A percentile compares a stretch with the other conserved stretches of the same genome.
These are phyloP conservation scores for Cryptoprocta ferox DNA, from an alignment of 2,797 vertebrate species.

Conservation along the genomic window DNA sequence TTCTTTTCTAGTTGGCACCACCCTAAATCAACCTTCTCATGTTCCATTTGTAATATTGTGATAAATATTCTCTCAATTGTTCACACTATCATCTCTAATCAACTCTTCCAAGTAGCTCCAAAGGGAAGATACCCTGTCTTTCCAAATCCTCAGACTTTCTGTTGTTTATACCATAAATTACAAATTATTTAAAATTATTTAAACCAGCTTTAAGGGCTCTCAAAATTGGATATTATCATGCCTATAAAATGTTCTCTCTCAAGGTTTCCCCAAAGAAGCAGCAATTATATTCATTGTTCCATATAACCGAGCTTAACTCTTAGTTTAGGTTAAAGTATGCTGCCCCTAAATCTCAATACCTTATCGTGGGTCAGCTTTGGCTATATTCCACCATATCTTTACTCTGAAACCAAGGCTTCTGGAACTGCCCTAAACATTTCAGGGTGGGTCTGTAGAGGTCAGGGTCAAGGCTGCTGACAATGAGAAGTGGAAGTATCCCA, in stretches of 20 bases:
- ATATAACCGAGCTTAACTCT: background rate
- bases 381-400: background rate
- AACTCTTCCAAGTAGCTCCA: background rate
- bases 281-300: background rate
- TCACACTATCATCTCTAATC: background rate
- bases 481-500: background rate
- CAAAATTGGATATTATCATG: background rate
- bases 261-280: background rate
- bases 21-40: background rate
- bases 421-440: background rate
- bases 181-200: background rate
- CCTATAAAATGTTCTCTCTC: background rate
- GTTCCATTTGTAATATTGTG: background rate
- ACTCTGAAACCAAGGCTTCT: background rate
- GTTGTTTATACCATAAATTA: background rate
- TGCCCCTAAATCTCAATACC: background rate
- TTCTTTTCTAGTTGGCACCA: background rate
- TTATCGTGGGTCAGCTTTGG: background rate
- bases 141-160: background rate
- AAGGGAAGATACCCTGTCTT: background rate
- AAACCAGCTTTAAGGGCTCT: background rate
- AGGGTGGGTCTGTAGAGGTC: background rate
- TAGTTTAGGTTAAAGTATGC: background rate
- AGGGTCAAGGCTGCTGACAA: background rate
- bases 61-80: background rate